Percentiles rank a stretch among this genome's conserved stretches.
Evolutionary conservation across 2,113 vertebrate species (phyloP).

Genomic region (Aviceda subcristata): DNA sequence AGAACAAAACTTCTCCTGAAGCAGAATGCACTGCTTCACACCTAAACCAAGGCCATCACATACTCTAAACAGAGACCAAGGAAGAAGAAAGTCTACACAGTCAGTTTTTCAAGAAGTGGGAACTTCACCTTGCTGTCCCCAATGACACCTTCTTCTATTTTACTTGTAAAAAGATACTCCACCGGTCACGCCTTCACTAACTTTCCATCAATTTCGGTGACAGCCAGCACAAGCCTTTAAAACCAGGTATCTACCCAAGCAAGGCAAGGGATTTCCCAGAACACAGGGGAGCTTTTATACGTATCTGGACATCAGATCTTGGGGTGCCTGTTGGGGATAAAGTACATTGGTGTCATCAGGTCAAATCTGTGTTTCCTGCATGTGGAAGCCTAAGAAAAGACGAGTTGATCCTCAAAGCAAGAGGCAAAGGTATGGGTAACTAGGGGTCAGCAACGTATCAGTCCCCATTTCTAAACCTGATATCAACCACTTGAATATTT

Average conservation of each 20-base stretch:
- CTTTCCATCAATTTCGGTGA: not conserved
- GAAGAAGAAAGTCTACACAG: not conserved
- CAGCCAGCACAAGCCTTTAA: not conserved
- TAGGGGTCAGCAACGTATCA: not conserved
- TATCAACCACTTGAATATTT: not conserved
- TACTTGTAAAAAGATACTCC: not conserved
- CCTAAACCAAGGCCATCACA: not conserved
- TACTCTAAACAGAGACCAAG: not conserved
- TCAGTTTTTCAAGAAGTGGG: not conserved
- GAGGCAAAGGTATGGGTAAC: not conserved
- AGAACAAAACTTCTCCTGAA: not conserved
- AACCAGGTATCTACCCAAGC: not conserved
- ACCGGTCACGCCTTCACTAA: not conserved
- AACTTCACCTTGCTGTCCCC: not conserved
- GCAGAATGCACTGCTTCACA: not conserved
- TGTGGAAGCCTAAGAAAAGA: not conserved
- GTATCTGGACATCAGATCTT: not conserved
- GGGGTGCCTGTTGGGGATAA: not conserved
- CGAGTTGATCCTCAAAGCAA: not conserved
- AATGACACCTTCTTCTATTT: not conserved
- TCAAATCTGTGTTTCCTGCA: not conserved
- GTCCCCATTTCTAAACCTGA: not conserved
- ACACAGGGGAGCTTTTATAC: not conserved
- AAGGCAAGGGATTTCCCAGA: not conserved
- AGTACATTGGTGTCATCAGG: not conserved